Percentiles rank a stretch among this genome's conserved stretches.
These are phyloP conservation scores for Cetonia aurata DNA, from an alignment of 2,888 invertebrate genomes.

Conservation along the genomic window DNA sequence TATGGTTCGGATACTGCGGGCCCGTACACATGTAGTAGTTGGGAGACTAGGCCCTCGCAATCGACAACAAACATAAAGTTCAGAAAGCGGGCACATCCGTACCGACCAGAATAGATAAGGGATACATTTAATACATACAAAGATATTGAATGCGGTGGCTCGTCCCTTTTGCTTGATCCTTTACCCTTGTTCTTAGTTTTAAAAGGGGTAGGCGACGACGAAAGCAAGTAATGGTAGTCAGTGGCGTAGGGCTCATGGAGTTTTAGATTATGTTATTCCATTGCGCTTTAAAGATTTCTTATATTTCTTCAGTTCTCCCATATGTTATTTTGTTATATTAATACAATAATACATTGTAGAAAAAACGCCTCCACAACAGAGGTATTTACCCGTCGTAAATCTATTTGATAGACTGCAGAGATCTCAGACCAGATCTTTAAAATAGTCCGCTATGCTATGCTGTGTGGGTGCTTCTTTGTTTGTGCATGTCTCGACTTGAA, in stretches of 20 bases:
- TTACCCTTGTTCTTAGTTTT: conserved; percentile 47
- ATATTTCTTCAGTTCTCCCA: background rate
- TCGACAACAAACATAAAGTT: conserved; percentile 52
- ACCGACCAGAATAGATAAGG: conserved; percentile 51
- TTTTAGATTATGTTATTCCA: too few relatives aligned
- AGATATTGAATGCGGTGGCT: conserved; percentile 49
- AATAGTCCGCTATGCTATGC: too few relatives aligned
- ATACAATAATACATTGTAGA: too few relatives aligned
- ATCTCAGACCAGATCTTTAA: too few relatives aligned
- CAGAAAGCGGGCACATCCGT: conserved; percentile 49
- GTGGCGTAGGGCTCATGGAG: background rate
- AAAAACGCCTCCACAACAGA: too few relatives aligned
- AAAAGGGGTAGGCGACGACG: conserved; percentile 25
- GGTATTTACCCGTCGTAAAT: too few relatives aligned
- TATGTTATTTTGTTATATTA: too few relatives aligned
- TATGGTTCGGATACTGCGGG: background rate
- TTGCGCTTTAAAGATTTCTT: background rate
- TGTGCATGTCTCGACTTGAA: too few relatives aligned
- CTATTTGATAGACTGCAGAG: too few relatives aligned
- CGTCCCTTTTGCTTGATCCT: conserved; percentile 47
- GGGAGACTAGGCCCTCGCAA: conserved; percentile 35
- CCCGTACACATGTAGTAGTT: conserved; percentile 4
- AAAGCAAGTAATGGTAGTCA: conserved; percentile 1
- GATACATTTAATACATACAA: conserved; percentile 50
- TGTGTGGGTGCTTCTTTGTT: too few relatives aligned